Base-by-base conservation (phyloP, 2,888 invertebrate genomes). In the Alsophila aescularia region DNA sequence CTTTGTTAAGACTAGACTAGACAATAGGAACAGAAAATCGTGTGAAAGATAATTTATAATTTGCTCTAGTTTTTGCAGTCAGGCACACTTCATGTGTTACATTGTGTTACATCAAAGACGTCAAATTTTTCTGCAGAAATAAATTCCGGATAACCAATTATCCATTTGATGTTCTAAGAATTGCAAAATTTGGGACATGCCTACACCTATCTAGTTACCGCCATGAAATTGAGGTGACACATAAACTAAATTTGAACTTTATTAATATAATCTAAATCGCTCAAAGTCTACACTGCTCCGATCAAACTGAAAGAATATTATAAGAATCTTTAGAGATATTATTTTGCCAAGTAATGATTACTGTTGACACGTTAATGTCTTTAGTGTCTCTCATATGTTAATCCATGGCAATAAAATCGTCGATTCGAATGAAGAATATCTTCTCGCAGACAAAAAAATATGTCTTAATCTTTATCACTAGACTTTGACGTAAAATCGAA, bases 401-500 rank as follows among this genome's bases (percentile, higher is more conserved):
- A n/a, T 24, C 10, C 27, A 50, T 21, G 52, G 15, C 13, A 59
- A 59, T 73, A 70, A 67, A 65, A 29, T 48, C 15, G 29, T 64
- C 24, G 54, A 55, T 75, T 60, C 41, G 52, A 55, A 64, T 58
- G 40, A 52, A 56, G 52, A 18, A 32, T 58, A 39, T 50, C 45
- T 62, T 45, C 2, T 42, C 37, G 54, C 32, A 51, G 21, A 67
- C 57, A 74, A 68, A 67, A 43, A 29, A 54, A 53, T 66, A 60
- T 51, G 58, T 67, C 60, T 60, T 50, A 64, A 65, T 66, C 59
- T 68, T 55, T 62, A 70, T 70, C 55, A 52, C 73, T 75, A 69
- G 70, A 71, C 70, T 68, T 75, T 85, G 86, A 86, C 82, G 85
- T 75, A 79, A 75, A 74, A 64, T 68, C 76, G 72, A 83, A 86